These are phyloP conservation scores for Balanococcus diminutus DNA, from an alignment of 2,888 invertebrate species.

Conservation along the genomic window DNA sequence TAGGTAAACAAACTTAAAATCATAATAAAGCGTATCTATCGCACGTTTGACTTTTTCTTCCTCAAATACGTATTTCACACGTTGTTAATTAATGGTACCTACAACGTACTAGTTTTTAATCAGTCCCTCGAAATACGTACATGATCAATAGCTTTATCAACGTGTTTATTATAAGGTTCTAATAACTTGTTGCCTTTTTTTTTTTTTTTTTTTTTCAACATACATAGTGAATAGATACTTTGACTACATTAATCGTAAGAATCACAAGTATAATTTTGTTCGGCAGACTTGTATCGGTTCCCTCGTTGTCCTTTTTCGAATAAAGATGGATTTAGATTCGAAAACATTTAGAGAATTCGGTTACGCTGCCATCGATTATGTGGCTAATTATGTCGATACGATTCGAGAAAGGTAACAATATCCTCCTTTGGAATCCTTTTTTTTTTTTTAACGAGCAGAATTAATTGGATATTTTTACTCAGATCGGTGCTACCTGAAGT, in stretches of 20 bases:
- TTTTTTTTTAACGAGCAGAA: neutral
- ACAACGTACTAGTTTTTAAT: neutral
- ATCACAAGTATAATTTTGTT: neutral
- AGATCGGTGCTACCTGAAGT: slow-evolving; percentile 67
- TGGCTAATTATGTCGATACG: slow-evolving; percentile 87
- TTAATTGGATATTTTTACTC: slow-evolving; percentile 23
- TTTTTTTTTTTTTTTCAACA: too few relatives aligned
- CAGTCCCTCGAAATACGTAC: neutral
- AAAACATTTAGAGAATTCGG: slow-evolving; percentile 82
- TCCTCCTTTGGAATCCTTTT: too few relatives aligned
- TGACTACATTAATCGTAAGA: too few relatives aligned
- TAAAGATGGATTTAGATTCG: slow-evolving; percentile 69
- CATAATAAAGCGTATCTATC: too few relatives aligned
- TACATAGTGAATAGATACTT: neutral
- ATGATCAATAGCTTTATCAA: neutral
- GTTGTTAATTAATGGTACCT: too few relatives aligned
- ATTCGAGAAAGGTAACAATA: slow-evolving; percentile 74
- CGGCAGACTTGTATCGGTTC: neutral
- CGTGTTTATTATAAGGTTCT: too few relatives aligned
- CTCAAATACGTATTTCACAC: too few relatives aligned
- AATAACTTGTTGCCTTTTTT: too few relatives aligned
- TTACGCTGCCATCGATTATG: slow-evolving; percentile 84
- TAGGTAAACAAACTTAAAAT: too few relatives aligned
- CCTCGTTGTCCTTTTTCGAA: neutral
- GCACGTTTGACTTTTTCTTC: too few relatives aligned